Evolutionary conservation across 2,113 vertebrate genomes (phyloP).

Genomic region (Macaca mulatta): DNA sequence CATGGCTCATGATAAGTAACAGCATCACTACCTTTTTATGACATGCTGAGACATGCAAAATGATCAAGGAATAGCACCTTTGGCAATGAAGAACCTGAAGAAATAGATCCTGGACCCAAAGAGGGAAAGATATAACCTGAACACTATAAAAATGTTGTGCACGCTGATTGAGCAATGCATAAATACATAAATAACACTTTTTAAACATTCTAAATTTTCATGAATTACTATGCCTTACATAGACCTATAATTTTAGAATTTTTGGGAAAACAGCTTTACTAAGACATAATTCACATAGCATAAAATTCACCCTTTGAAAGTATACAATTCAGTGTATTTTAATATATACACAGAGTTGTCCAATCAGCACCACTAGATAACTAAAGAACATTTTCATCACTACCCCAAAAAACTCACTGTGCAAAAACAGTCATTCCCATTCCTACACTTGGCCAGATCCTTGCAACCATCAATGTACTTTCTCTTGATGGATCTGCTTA

Average conservation of each 20-base stretch:
- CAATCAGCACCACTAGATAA: neutral
- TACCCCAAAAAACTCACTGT: neutral
- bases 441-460: neutral
- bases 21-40: neutral
- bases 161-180: neutral
- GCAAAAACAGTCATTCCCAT: neutral
- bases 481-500: neutral
- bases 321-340: neutral
- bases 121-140: neutral
- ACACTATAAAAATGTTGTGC: neutral
- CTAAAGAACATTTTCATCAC: neutral
- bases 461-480: neutral
- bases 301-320: neutral
- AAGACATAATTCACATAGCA: neutral
- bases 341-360: neutral
- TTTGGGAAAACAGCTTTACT: neutral
- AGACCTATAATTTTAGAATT: neutral
- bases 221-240: neutral
- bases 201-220: neutral
- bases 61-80: neutral
- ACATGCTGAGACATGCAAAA: neutral
- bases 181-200: neutral
- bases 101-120: neutral
- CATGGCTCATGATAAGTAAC: neutral
- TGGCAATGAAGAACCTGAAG: neutral